Evolutionary conservation across 1,140 invertebrate species (phyloP).

Genomic region (Vollenhovia emeryi): DNA sequence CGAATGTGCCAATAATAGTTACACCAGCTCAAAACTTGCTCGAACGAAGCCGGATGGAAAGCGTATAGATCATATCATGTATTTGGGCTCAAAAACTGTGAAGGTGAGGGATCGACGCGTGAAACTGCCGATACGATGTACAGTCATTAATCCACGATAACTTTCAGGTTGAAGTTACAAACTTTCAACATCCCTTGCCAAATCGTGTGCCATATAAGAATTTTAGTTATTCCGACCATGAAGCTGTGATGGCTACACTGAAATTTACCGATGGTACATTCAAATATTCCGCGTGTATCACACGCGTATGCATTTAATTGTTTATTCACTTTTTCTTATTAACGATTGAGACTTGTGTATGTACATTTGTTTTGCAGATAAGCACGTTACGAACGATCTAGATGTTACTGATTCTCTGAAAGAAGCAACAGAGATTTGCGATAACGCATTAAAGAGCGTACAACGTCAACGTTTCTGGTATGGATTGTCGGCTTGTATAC

Average conservation of each 20-base stretch:
- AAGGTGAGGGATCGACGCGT: slow-evolving; percentile 80
- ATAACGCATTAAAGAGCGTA: slow-evolving; percentile 86
- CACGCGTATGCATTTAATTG: not conserved
- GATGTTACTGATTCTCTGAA: slow-evolving; percentile 85
- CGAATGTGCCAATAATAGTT: slow-evolving; percentile 93
- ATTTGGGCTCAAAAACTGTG: slow-evolving; percentile 86
- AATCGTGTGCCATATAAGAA: slow-evolving; percentile 89
- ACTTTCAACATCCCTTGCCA: slow-evolving; percentile 90
- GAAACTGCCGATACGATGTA: slow-evolving; percentile 15
- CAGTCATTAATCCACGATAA: not conserved
- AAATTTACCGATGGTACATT: slow-evolving; percentile 82
- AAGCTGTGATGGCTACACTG: slow-evolving; percentile 92
- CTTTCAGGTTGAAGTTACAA: slow-evolving; percentile 86
- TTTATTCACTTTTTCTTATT: not conserved
- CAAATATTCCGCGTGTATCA: not conserved
- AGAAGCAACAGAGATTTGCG: slow-evolving; percentile 88
- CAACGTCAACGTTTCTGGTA: slow-evolving; percentile 87
- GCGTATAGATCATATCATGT: slow-evolving; percentile 96
- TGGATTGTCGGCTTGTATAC: slow-evolving; percentile 84
- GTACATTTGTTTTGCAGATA: slow-evolving; percentile 61
- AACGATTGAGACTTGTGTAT: not conserved
- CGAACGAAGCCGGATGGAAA: slow-evolving; percentile 90
- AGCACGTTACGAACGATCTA: slow-evolving; percentile 55
- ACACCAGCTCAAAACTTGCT: slow-evolving; percentile 87
- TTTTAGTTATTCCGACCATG: slow-evolving; percentile 96